phyloP scores from a whole-genome alignment of 2,888 invertebrate species.

The Hymenopus coronatus region DNA sequence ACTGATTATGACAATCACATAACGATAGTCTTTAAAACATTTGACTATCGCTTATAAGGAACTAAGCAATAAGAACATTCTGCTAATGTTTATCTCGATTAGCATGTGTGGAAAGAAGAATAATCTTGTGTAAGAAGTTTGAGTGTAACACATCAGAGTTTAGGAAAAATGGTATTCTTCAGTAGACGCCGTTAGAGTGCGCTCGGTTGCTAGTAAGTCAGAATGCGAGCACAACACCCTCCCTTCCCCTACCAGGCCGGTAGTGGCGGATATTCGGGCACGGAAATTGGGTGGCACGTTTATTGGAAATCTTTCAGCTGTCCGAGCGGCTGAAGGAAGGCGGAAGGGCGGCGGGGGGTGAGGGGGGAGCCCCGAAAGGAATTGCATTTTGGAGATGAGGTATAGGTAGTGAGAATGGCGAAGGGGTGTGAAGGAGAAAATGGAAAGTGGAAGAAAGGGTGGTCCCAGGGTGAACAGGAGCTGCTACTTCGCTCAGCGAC shows the following conservation, averaged over 20 bases:
- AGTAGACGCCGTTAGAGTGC: background rate
- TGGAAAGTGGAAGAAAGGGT: slow-evolving; percentile 41
- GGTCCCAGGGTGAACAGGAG: slow-evolving; percentile 33
- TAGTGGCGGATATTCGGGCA: slow-evolving; percentile 44
- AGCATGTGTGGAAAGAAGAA: too few relatives aligned
- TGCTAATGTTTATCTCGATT: too few relatives aligned
- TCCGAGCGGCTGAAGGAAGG: slow-evolving; percentile 45
- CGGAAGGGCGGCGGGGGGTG: slow-evolving; percentile 42
- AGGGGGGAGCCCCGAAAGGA: slow-evolving; percentile 32
- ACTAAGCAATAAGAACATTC: too few relatives aligned
- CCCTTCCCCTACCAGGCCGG: slow-evolving; percentile 35
- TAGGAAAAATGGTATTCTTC: background rate
- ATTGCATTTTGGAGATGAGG: slow-evolving; percentile 35
- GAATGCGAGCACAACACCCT: background rate
- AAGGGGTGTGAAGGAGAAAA: background rate
- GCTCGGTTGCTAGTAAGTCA: background rate
- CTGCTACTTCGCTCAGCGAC: slow-evolving; percentile 20
- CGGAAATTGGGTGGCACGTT: slow-evolving; percentile 49
- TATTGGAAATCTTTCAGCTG: slow-evolving; percentile 52
- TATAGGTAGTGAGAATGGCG: slow-evolving; percentile 20
- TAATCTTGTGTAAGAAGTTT: too few relatives aligned
- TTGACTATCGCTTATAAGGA: too few relatives aligned
- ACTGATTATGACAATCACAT: too few relatives aligned
- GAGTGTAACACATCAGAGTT: too few relatives aligned
- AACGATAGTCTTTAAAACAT: too few relatives aligned